Percentiles rank a stretch among this genome's conserved stretches.
Evolutionary conservation across 2,797 vertebrate species (phyloP).

Genomic region (Cichlasoma orientale): DNA sequence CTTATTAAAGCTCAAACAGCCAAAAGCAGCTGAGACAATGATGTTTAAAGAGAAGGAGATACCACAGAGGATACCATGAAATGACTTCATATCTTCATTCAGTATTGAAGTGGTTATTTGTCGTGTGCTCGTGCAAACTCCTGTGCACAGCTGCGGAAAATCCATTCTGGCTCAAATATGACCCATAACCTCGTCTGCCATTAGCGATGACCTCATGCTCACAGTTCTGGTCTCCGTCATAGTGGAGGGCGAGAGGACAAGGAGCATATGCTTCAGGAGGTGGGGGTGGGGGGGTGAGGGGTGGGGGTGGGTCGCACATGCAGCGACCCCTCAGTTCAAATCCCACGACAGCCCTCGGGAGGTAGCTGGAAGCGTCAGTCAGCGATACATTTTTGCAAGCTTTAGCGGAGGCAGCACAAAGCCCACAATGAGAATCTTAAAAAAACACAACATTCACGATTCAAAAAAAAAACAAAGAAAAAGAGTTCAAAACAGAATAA

Average conservation of each 20-base stretch:
- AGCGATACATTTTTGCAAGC: conserved; percentile 55
- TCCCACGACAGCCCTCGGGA: conserved; percentile 55
- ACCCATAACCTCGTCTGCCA: conserved; percentile 59
- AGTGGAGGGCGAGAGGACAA: conserved; percentile 44
- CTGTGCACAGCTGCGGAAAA: conserved; percentile 65
- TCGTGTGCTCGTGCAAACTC: conserved; percentile 56
- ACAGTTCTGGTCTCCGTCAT: conserved; percentile 34
- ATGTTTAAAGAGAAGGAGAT: conserved; percentile 7
- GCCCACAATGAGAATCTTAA: conserved; percentile 29
- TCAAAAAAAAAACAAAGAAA: conserved; percentile 5
- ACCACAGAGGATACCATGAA: conserved; percentile 40
- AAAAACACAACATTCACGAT: conserved; percentile 47
- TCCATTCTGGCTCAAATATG: conserved; percentile 61
- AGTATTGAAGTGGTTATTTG: conserved; percentile 52
- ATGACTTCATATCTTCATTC: conserved; percentile 26
- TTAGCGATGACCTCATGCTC: conserved; percentile 61
- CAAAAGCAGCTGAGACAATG: conserved; percentile 16
- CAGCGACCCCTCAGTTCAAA: conserved; percentile 26
- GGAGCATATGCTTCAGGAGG: conserved; percentile 45
- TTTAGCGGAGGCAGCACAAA: conserved; percentile 59
- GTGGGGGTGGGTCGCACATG: conserved; percentile 8
- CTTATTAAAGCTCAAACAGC: conserved; percentile 55
- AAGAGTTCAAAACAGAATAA: conserved; percentile 23
- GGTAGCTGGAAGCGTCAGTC: conserved; percentile 66
- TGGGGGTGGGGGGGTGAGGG: no score